Base-by-base conservation (phyloP, 2,888 invertebrate species). In the Cephus spinipes region DNA sequence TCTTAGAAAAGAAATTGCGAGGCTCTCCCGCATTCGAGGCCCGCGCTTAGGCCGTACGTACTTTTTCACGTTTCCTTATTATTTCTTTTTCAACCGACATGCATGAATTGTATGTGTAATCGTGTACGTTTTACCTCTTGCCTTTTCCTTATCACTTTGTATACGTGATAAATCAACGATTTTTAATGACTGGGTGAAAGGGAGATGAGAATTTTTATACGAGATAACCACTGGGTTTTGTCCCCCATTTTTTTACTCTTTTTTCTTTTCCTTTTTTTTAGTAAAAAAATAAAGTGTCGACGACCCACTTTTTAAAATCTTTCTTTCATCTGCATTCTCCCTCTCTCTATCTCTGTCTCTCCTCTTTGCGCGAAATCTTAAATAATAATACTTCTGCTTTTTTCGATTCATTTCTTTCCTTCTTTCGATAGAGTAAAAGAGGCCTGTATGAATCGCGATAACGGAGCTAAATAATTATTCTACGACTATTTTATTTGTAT, bases 231-330 rank as follows among this genome's bases (percentile, higher is more conserved):
- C n/a, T 30, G 30, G 15, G 35, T 35, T 74, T 79, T 79, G 75
- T 73, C 79, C 77, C 32, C 77, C 32, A 31, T 80, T 73, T 76
- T 68, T 73, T 40, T 74, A 73, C 74, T 73, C 36, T 31, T 78
- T 68, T 76, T 31, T 73, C 33, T 36, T 68, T 31, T 34, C 32
- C 31, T 35, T 55, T 32, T 3, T n/a, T 30, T 23, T 32, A 31
- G 87, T 90, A 90, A 86, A 90, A 90, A 90, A 90, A 90, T 90
- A 90, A 90, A 88, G 86, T 84, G 84, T 89, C 84, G 81, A 82
- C 81, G 87, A 86, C 74, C 75, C 78, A 55, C 55, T 55, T 55
- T 23, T 55, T 23, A 23, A 15, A 23, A 55, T 23, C 55, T 55
- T 55, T 55, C 40, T 23, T 55, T 55, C 55, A 23, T 55, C 55